A percentile compares a stretch with the other conserved stretches of the same genome.
Evolutionary conservation across 2,888 invertebrate species (phyloP).

Genomic region (Dynastes grantii): DNA sequence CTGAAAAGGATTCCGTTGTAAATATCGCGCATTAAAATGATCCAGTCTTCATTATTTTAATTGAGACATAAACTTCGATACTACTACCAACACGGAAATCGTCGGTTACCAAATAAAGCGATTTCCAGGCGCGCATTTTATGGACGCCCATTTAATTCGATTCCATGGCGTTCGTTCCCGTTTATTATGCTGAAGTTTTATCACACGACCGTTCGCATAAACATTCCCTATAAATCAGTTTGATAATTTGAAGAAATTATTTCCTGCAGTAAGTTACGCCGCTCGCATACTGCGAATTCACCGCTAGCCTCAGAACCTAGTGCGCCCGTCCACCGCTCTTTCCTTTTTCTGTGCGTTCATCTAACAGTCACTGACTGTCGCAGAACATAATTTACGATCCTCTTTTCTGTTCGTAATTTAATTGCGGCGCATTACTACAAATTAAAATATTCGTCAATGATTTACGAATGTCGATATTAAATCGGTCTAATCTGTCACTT

Average conservation of each 20-base stretch:
- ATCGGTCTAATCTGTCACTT: conserved; percentile 15
- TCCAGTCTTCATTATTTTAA: conserved; percentile 7
- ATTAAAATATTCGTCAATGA: conserved; percentile 41
- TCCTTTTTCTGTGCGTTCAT: conserved; percentile 7
- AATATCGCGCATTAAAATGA: conserved; percentile 7
- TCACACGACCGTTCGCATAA: conserved; percentile 28
- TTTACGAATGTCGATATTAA: conserved; percentile 25
- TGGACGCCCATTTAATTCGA: conserved; percentile 5
- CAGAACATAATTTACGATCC: conserved; percentile 24
- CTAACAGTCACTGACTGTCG: conserved; percentile 17
- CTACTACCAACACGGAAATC: conserved; percentile 19
- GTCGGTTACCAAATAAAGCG: conserved; percentile 20
- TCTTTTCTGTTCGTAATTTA: conserved; percentile 22
- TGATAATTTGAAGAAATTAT: conserved; percentile 44
- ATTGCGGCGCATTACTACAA: conserved; percentile 27
- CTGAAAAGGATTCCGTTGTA: background rate
- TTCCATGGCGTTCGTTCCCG: conserved; percentile 8
- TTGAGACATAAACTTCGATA: background rate
- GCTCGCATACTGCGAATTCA: conserved; percentile 30
- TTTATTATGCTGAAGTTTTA: conserved; percentile 30
- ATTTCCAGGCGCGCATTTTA: background rate
- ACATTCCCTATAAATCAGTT: conserved; percentile 39
- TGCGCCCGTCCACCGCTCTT: background rate
- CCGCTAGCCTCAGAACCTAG: background rate
- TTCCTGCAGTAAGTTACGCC: conserved; percentile 30